These are phyloP conservation scores for Thymallus thymallus DNA, from an alignment of 2,113 vertebrate genomes.

Conservation along the genomic window DNA sequence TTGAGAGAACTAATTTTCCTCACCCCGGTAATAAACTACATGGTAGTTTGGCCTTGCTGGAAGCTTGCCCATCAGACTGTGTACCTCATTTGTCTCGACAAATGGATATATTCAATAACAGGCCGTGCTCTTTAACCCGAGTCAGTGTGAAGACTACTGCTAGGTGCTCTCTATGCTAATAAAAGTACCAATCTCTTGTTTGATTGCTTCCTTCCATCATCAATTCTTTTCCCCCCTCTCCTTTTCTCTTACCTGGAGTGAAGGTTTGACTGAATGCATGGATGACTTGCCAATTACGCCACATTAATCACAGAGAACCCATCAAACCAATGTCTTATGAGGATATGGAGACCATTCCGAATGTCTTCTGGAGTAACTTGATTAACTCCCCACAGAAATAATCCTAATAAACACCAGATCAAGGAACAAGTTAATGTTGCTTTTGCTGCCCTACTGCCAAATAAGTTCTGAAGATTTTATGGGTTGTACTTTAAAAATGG, in stretches of 20 bases:
- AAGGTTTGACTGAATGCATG: slow-evolving; percentile 36
- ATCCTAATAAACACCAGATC: slow-evolving; percentile 11
- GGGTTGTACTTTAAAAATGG: too few species aligned
- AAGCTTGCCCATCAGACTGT: slow-evolving; percentile 47
- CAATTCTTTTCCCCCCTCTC: not conserved
- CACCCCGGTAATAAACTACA: slow-evolving; percentile 65
- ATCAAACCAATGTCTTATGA: slow-evolving; percentile 6
- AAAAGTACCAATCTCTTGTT: slow-evolving; percentile 29
- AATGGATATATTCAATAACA: slow-evolving; percentile 52
- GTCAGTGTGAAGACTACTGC: slow-evolving; percentile 24
- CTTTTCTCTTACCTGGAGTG: slow-evolving; percentile 27
- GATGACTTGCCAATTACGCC: slow-evolving; percentile 39
- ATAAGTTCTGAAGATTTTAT: too few species aligned
- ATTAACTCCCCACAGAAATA: slow-evolving; percentile 29
- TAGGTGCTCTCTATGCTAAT: slow-evolving; percentile 28
- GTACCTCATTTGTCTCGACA: slow-evolving; percentile 60
- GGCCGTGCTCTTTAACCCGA: slow-evolving; percentile 44
- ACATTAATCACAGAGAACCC: slow-evolving; percentile 39
- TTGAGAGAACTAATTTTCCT: slow-evolving; percentile 70
- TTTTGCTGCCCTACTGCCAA: too few species aligned
- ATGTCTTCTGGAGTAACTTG: slow-evolving; percentile 23
- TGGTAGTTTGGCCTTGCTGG: slow-evolving; percentile 45
- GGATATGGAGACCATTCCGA: slow-evolving; percentile 8
- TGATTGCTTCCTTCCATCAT: slow-evolving; percentile 34
- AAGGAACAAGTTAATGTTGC: too few species aligned